These are phyloP conservation scores for Haplotaxodon microlepis DNA, from an alignment of 2,113 vertebrate species.

Conservation along the genomic window DNA sequence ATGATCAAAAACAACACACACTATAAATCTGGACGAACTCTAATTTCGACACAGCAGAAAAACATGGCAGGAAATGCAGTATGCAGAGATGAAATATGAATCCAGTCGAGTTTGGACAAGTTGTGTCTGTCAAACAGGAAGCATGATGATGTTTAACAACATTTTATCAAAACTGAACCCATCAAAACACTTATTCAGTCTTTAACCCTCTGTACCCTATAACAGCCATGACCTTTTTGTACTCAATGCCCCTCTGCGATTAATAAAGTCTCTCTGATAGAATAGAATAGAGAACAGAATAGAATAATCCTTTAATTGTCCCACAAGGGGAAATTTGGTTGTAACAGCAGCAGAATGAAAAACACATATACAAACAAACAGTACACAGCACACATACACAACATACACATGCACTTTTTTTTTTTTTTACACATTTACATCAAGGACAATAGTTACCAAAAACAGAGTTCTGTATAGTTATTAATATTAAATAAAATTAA, in stretches of 20 bases:
- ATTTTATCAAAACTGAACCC: not conserved
- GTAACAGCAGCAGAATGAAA: not conserved
- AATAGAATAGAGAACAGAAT: not conserved
- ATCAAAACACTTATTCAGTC: not conserved
- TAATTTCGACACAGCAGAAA: not conserved
- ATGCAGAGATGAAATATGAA: not conserved
- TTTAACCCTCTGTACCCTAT: not conserved
- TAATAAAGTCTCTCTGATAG: not conserved
- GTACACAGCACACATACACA: not conserved
- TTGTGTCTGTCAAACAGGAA: not conserved
- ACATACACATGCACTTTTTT: not conserved
- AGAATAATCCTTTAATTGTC: not conserved
- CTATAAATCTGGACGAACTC: not conserved
- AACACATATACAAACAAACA: not conserved
- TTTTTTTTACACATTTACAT: not conserved
- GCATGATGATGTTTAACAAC: not conserved
- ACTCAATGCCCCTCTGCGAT: not conserved
- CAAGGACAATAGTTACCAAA: not conserved
- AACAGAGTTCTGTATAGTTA: not conserved
- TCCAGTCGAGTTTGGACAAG: not conserved
- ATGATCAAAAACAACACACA: conserved; percentile 17
- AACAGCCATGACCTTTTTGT: not conserved
- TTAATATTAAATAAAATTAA: not conserved
- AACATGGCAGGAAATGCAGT: not conserved
- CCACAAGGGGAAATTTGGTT: not conserved